Evolutionary conservation across 2,797 vertebrate species (phyloP), one percentile per base, ranked within the genome.

Genomic region (Pseudochaenichthys georgianus): DNA sequence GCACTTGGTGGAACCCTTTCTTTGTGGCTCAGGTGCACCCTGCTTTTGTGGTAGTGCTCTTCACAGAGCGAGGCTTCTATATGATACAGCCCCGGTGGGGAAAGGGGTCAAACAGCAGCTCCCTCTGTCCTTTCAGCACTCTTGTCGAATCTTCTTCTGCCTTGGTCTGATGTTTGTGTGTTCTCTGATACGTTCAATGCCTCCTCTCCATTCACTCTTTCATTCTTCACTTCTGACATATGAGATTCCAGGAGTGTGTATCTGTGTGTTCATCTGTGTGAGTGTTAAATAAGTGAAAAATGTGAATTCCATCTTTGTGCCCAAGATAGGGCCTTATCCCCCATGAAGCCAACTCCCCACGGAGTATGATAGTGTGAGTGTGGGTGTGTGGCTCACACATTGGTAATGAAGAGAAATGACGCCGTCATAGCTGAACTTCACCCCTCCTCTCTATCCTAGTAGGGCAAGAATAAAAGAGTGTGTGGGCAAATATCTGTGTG

Each of bases 241-340:
- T 47, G 73, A 80, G 85, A 73, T 72, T 86, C 80, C 89, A 85
- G 85, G 80, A 83, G 83, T 80, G 82, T 76, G 81, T 80, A 7
- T 71, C 21, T 76, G 59, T 52, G 66, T 61, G 68, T 71, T 58
- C 57, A 61, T 84, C 76, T 75, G 70, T 70, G 72, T 77, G 67
- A 76, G 75, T 67, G 78, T 89, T 90, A 94, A 78, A 90, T 78
- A 85, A 61, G 61, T 82, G 78, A 87, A 77, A 34, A 80, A 88
- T 73, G 74, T 82, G 76, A 89, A 80, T 85, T 92, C 91, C 93
- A 93, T 94, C 87, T 90, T 86, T 82, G 87, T 91, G 91, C 84
- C 92, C 92, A 79, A 92, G 91, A 91, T 92, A 86, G 91, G 91
- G 88, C 86, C 88, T 87, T 87, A 80, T 89, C 90, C 89, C 87